Base-by-base conservation (phyloP, 2,113 vertebrate species). In the Cyprinodon tularosa region DNA sequence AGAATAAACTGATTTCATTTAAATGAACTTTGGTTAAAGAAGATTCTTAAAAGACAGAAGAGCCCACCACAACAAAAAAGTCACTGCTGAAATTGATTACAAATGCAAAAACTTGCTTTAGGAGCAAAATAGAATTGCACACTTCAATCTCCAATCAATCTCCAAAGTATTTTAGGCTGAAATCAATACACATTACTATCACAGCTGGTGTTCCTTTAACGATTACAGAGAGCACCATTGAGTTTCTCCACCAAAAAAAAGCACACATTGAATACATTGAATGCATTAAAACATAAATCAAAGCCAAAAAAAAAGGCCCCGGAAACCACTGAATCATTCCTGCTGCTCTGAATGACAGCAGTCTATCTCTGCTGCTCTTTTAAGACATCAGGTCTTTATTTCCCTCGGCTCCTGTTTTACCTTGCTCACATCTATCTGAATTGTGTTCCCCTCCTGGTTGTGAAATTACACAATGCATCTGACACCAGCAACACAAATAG, bases 111-210 rank as follows among this genome's bases (percentile, higher is more conserved):
- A 74, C 82, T 90, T 87, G 90, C 84, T 89, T 86, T 62, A 14
- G 71, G 75, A 71, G 71, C 81, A 80, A 89, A 89, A 74, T 74
- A 76, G 76, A 92, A 93, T 93, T 90, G 92, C 91, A 92, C 86
- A 88, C 85, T 90, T 90, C 85, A 89, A 88, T 89, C 86, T 90
- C 74, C 57, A 90, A 86, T 90, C 90, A 87, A 29, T 29, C 29
- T 29, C 77, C 83, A 66, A 38, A 53, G 81, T 82, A 88, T 92
- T 93, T 89, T 87, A 57, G 63, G 82, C 74, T 62, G 69, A 67
- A 89, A 92, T 94, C 93, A 89, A 93, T 94, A 90, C 47, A 61
- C 87, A 91, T 91, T 90, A 89, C 77, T 85, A 87, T 88, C 84
- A 89, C 69, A 70, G 72, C 17, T 76, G 84, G 76, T 57, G 77